phyloP scores from a whole-genome alignment of 2,888 invertebrate species.

The Athripsodes cinereus region DNA sequence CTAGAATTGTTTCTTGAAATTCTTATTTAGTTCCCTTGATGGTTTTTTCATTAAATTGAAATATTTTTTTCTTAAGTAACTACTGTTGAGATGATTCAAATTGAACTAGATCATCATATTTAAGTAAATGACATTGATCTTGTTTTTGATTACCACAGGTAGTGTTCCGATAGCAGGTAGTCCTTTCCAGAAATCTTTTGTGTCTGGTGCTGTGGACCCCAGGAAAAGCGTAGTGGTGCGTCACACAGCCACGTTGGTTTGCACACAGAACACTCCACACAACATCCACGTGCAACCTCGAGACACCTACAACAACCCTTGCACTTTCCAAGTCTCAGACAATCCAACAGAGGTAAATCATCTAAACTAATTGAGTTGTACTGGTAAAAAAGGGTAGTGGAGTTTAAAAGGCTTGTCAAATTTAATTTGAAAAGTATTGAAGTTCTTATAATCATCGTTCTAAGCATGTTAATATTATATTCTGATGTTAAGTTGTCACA shows the following conservation, averaged over 20 bases:
- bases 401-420: too few species aligned
- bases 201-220: conserved; percentile 78
- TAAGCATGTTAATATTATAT: background rate
- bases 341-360: conserved; percentile 55
- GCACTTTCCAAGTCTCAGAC: conserved; percentile 54
- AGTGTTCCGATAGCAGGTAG: conserved; percentile 78
- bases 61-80: too few species aligned
- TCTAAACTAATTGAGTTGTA: too few species aligned
- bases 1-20: too few species aligned
- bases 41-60: too few species aligned
- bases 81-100: background rate
- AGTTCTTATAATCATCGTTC: too few species aligned
- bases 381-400: too few species aligned
- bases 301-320: conserved; percentile 86
- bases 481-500: background rate
- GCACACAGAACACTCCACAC: conserved; percentile 70
- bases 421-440: too few species aligned
- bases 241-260: conserved; percentile 79
- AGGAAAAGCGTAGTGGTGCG: conserved; percentile 76
- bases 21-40: too few species aligned
- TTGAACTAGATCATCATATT: background rate
- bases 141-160: conserved; percentile 34
- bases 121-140: background rate
- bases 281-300: conserved; percentile 82
- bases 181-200: conserved; percentile 77